Evolutionary conservation across 2,113 vertebrate genomes (phyloP).

Genomic region (Piprites chloris): DNA sequence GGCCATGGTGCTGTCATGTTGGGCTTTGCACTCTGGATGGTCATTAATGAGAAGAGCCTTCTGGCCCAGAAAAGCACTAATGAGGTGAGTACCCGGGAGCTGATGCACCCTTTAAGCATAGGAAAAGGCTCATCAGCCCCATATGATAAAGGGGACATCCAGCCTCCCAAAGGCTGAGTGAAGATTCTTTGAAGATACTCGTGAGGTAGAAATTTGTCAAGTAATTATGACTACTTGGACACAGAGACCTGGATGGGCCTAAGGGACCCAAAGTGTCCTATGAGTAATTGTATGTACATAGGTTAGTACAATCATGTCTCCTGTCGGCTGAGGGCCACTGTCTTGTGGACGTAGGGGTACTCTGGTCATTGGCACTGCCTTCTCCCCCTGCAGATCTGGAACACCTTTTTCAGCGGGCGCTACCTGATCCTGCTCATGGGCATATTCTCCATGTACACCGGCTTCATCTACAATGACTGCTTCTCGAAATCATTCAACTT

Average conservation of each 20-base stretch:
- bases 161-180: background rate
- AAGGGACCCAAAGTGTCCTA: background rate
- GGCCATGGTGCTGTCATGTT: slow-evolving; percentile 90
- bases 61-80: slow-evolving; percentile 81
- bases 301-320: background rate
- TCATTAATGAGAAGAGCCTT: slow-evolving; percentile 84
- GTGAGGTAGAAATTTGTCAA: background rate
- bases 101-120: background rate
- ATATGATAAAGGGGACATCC: background rate
- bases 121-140: background rate
- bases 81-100: slow-evolving; percentile 78
- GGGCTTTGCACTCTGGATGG: slow-evolving; percentile 91
- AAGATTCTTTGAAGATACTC: background rate
- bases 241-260: background rate
- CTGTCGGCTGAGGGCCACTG: background rate
- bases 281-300: background rate
- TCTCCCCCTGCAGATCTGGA: slow-evolving; percentile 84
- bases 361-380: background rate
- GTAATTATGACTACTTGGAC: background rate
- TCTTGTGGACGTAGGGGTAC: background rate
- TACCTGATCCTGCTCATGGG: slow-evolving; percentile 97
- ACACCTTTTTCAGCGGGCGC: slow-evolving; percentile 87
- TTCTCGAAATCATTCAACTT: slow-evolving; percentile 96
- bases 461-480: slow-evolving; percentile 97
- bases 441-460: slow-evolving; percentile 95